These are phyloP conservation scores for Tylochromis polylepis DNA, from an alignment of 2,113 vertebrate genomes.

Conservation along the genomic window DNA sequence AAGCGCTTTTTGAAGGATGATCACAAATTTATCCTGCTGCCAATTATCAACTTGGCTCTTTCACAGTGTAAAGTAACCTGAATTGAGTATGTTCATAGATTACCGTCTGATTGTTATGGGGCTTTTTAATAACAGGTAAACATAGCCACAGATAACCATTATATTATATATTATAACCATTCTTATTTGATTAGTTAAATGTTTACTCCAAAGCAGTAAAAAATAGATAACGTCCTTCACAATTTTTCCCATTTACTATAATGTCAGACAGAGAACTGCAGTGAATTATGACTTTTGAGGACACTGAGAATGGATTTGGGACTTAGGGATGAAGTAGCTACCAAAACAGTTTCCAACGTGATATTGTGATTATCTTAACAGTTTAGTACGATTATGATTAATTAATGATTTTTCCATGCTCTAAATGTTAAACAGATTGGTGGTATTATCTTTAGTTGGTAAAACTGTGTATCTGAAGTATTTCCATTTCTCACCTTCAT, in stretches of 20 bases:
- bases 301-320: not conserved
- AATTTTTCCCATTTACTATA: not conserved
- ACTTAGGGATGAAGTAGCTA: not conserved
- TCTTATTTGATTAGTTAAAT: not conserved
- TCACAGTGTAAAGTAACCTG: not conserved
- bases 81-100: not conserved
- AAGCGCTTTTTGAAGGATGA: not conserved
- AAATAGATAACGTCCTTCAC: not conserved
- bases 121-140: not conserved
- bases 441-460: not conserved
- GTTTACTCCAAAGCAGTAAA: not conserved
- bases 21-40: not conserved
- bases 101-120: not conserved
- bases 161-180: too few species aligned
- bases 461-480: fast-evolving
- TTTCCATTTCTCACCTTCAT: not conserved
- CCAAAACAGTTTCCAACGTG: not conserved
- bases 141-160: not conserved
- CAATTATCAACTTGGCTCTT: not conserved
- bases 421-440: not conserved
- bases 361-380: not conserved
- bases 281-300: not conserved
- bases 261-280: not conserved
- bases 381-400: not conserved
- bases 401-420: not conserved